Conservation (phyloP, 2,113 vertebrate genomes). For the Smithornis capensis region DNA sequence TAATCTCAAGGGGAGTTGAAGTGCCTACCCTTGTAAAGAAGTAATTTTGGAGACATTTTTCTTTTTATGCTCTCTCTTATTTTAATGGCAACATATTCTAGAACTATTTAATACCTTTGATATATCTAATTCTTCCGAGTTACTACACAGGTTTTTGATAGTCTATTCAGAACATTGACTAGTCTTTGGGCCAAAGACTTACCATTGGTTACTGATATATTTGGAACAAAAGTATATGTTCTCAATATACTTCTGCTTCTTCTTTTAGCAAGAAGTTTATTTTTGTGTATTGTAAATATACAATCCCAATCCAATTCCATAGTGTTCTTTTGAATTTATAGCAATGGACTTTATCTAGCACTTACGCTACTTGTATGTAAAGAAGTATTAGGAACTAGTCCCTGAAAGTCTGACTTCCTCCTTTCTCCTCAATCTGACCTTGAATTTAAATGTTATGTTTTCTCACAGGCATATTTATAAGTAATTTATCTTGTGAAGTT, state of each 20-base stretch:
- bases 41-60: background rate
- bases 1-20: background rate
- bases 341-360: accelerated
- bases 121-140: background rate
- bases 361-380: background rate
- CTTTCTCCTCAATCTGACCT: background rate
- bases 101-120: background rate
- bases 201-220: background rate
- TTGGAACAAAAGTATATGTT: background rate
- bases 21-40: background rate
- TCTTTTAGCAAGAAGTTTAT: background rate
- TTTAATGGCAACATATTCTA: background rate
- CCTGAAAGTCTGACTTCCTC: background rate
- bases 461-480: background rate
- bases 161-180: background rate
- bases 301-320: background rate
- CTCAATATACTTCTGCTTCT: background rate
- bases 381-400: background rate
- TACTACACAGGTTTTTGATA: background rate
- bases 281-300: background rate
- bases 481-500: background rate
- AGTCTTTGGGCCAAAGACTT: background rate
- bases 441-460: background rate
- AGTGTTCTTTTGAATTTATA: background rate
- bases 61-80: background rate